Conservation (phyloP, 2,888 invertebrate genomes). For the Synergus umbraculus region DNA sequence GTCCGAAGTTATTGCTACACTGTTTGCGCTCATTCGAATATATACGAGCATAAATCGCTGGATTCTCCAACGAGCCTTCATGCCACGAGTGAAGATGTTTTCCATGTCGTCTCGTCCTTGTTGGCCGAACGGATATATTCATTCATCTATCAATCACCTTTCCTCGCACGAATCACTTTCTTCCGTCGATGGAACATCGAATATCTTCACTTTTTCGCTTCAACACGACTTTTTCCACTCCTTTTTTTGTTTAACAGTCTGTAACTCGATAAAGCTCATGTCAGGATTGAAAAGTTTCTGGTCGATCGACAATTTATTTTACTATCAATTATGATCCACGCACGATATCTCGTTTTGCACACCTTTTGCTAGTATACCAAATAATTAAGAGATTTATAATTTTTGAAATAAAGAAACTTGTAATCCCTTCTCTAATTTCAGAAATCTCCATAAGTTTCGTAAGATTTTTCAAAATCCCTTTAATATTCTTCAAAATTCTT, state of each 20-base stretch:
- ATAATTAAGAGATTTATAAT: no score
- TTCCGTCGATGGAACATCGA: background rate
- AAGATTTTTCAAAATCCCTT: no score
- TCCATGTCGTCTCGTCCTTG: constrained; percentile 48
- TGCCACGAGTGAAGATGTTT: constrained; percentile 53
- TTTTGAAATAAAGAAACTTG: no score
- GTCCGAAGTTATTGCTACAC: constrained; percentile 67
- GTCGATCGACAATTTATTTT: constrained; percentile 11
- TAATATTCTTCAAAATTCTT: no score
- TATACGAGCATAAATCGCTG: constrained; percentile 65
- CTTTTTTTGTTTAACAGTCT: background rate
- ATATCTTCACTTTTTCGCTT: constrained; percentile 30
- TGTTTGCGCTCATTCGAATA: constrained; percentile 69
- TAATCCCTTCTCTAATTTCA: no score
- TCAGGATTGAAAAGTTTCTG: constrained; percentile 31
- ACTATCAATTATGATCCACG: no score
- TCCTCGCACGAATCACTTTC: background rate
- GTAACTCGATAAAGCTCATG: constrained; percentile 19
- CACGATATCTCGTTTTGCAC: no score
- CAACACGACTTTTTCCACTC: background rate
- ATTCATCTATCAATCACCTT: constrained; percentile 29
- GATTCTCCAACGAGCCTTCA: constrained; percentile 46
- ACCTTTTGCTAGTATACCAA: no score
- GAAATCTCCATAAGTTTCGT: no score
- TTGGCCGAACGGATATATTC: constrained; percentile 43